phyloP scores from a whole-genome alignment of 2,113 vertebrate genomes.

The Etheostoma spectabile region DNA sequence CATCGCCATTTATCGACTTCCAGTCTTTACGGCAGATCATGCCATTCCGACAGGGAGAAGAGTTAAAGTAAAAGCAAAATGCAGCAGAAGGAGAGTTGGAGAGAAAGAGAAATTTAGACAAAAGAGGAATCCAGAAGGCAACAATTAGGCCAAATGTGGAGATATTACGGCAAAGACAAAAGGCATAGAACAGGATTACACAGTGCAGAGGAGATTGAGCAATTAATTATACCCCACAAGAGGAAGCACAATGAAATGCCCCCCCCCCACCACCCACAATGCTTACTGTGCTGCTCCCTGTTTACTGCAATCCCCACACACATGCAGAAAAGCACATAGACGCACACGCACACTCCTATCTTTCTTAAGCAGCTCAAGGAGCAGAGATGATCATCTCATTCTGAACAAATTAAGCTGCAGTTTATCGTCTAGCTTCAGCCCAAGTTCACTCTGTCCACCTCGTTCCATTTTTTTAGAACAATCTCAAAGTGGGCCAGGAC shows the following conservation, averaged over 20 bases:
- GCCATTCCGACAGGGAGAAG: constrained; percentile 14
- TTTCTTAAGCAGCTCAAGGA: constrained; percentile 58
- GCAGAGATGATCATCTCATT: constrained; percentile 54
- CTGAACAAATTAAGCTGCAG: constrained; percentile 54
- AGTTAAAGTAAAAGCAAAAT: constrained; percentile 41
- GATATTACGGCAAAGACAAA: constrained; percentile 69
- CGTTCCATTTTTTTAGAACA: neutral
- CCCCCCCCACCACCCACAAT: constrained; percentile 41
- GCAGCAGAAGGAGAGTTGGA: constrained; percentile 13
- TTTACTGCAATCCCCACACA: constrained; percentile 21
- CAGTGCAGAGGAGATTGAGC: constrained; percentile 67
- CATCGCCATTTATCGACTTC: neutral
- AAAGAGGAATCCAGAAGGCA: constrained; percentile 60
- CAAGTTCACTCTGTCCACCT: neutral
- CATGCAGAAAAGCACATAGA: constrained; percentile 2
- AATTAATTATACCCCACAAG: constrained; percentile 74
- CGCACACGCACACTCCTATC: constrained; percentile 14
- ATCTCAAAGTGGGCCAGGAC: neutral
- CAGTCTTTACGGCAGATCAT: constrained; percentile 25
- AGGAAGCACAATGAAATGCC: constrained; percentile 68
- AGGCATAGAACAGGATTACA: constrained; percentile 65
- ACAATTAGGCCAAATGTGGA: constrained; percentile 72
- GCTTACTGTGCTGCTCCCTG: constrained; percentile 37
- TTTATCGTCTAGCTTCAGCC: constrained; percentile 46
- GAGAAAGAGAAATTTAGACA: constrained; percentile 22